phyloP scores from a whole-genome alignment of 2,113 vertebrate species.

The Corythornis vintsioides region DNA sequence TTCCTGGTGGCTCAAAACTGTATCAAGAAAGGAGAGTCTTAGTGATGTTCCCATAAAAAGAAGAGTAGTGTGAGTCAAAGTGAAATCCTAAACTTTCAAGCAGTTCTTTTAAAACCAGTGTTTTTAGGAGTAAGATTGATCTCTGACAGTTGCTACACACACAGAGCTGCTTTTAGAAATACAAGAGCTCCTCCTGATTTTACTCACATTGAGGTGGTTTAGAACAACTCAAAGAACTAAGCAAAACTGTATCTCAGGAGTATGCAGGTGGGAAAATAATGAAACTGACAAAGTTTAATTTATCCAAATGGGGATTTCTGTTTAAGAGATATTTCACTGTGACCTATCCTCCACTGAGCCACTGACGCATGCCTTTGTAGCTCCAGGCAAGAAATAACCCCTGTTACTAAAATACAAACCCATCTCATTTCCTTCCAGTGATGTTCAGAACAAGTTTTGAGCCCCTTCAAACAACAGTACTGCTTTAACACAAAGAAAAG shows the following conservation, averaged over 20 bases:
- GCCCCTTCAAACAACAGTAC: background rate
- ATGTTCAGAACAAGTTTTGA: background rate
- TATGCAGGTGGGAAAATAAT: background rate
- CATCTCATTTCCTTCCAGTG: background rate
- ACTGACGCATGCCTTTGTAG: background rate
- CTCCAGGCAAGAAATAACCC: background rate
- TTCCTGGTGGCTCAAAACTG: constrained; percentile 4
- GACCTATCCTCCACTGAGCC: background rate
- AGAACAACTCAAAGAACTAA: background rate
- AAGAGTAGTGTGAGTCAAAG: constrained; percentile 39
- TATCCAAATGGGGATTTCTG: background rate
- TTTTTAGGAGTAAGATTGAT: constrained; percentile 41
- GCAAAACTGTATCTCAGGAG: background rate
- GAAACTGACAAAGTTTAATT: background rate
- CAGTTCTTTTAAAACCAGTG: constrained; percentile 29
- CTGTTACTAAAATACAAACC: background rate
- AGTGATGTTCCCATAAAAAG: background rate
- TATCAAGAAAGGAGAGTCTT: constrained; percentile 14
- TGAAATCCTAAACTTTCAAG: constrained; percentile 47
- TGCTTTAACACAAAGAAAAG: background rate
- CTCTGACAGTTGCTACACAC: background rate
- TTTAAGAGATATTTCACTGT: background rate
- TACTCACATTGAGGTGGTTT: constrained; percentile 1
- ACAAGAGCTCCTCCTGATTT: constrained; percentile 16
- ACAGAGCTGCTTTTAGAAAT: background rate